A percentile compares a stretch with the other conserved stretches of the same genome.
Evolutionary conservation across 2,113 vertebrate species (phyloP).

Genomic region (Sinocyclocheilus anophthalmus): DNA sequence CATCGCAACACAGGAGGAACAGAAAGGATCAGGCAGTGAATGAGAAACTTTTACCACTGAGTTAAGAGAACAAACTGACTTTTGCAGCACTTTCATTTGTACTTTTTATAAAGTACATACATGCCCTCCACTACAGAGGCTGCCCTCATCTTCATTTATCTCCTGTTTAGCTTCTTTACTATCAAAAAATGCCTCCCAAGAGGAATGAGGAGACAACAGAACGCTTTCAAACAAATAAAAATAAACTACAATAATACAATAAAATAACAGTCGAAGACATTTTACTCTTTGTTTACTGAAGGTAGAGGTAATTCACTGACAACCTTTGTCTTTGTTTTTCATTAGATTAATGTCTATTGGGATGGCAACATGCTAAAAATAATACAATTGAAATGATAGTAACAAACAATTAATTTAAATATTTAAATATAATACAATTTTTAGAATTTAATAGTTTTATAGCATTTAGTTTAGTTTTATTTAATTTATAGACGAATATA

Average conservation of each 20-base stretch:
- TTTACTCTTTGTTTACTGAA: neutral
- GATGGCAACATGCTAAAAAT: neutral
- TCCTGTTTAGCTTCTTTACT: neutral
- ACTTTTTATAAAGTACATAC: neutral
- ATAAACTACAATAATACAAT: neutral
- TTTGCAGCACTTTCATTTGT: neutral
- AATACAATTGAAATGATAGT: neutral
- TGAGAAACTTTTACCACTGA: slow-evolving; percentile 5
- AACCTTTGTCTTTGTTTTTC: neutral
- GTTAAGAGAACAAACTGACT: neutral
- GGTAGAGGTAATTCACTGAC: neutral
- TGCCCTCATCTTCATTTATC: slow-evolving; percentile 5
- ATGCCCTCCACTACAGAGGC: slow-evolving; percentile 12
- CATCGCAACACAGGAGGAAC: slow-evolving; percentile 18
- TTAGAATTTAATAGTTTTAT: neutral
- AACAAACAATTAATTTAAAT: neutral
- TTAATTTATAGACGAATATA: no score
- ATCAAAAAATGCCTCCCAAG: neutral
- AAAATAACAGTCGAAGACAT: neutral
- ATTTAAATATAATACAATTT: neutral
- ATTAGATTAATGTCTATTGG: neutral
- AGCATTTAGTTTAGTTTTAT: neutral
- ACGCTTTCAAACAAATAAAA: neutral
- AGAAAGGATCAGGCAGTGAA: slow-evolving; percentile 17
- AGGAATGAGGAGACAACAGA: neutral